Conservation (phyloP, 30 jellyfish, hydroid and myxozoan species). For the Chrysaora quinquecirrha region DNA sequence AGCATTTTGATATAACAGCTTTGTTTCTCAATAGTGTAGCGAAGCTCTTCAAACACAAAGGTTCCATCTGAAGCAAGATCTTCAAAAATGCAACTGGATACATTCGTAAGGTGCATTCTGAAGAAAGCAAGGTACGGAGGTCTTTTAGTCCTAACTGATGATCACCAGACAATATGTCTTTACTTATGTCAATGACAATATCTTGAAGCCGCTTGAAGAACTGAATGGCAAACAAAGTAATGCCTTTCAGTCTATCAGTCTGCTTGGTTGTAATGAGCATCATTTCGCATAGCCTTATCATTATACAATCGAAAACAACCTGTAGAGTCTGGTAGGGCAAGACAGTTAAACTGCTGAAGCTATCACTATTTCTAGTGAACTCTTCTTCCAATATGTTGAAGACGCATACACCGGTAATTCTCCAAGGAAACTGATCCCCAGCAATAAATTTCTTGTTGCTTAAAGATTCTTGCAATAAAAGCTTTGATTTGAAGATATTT, state of each 20-base stretch:
- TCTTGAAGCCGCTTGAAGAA: slow-evolving; percentile 23
- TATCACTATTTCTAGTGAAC: not conserved
- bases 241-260: not conserved
- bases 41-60: slow-evolving; percentile 26
- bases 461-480: not conserved
- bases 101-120: not conserved
- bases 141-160: not conserved
- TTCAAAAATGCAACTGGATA: slow-evolving; percentile 29
- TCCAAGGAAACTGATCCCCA: not conserved
- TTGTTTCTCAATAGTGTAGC: not conserved
- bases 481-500: not conserved
- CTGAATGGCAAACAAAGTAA: no score
- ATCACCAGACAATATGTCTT: slow-evolving; percentile 17
- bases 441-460: not conserved
- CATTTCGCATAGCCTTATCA: not conserved
- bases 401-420: not conserved
- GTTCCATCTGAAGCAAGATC: slow-evolving; percentile 42
- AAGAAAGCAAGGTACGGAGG: slow-evolving; percentile 6
- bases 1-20: slow-evolving; percentile 6
- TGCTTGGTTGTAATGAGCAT: not conserved
- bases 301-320: slow-evolving; percentile 4
- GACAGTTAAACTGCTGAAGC: not conserved
- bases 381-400: not conserved
- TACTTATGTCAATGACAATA: not conserved
- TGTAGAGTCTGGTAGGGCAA: not conserved